Base-by-base conservation (phyloP, 2,113 vertebrate species). In the Diglossa brunneiventris region DNA sequence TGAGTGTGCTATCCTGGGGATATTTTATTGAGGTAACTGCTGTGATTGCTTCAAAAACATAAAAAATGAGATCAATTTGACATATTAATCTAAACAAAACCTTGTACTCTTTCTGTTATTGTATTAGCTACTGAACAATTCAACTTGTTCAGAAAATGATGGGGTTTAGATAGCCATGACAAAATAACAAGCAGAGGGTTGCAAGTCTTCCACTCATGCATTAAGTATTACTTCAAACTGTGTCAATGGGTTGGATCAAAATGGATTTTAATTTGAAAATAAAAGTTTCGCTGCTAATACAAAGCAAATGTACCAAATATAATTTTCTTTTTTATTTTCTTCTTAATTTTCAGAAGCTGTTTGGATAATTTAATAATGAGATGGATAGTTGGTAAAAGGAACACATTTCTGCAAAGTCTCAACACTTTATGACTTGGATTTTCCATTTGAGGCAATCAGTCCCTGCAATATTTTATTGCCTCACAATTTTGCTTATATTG, bases 231-330 rank as follows among this genome's bases (percentile, higher is more conserved):
- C 41, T 84, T 92, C 46, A 85, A 66, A 82, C 37, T 41, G 3
- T 46, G 44, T 82, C 55, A 84, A 37, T 80, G 55, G 31, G 22
- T 73, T 80, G 74, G 59, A 88, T 92, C 37, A 91, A 87, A 91
- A 91, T 88, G 75, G 50, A 88, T 88, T 92, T 92, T 62, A 84
- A 74, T 92, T 82, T 88, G 59, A 92, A 94, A 85, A 85, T 69
- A 74, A 83, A 76, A 84, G 19, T 33, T 87, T 90, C 4, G 19
- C 39, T 73, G 39, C 49, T 80, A 92, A 76, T 63, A 81, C 49
- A 81, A 84, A 87, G 89, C n/a, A 73, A 92, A 67, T 17, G 11
- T 63, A 87, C 31, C 42, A n/a, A 83, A 76, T 76, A 64, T 47
- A 39, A 75, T 70, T 75, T 90, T 81, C 17, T 42, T 20, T 20